A percentile compares a stretch with the other conserved stretches of the same genome.
Evolutionary conservation across 2,888 invertebrate genomes (phyloP).

Genomic region (Lepidochitona cinerea): DNA sequence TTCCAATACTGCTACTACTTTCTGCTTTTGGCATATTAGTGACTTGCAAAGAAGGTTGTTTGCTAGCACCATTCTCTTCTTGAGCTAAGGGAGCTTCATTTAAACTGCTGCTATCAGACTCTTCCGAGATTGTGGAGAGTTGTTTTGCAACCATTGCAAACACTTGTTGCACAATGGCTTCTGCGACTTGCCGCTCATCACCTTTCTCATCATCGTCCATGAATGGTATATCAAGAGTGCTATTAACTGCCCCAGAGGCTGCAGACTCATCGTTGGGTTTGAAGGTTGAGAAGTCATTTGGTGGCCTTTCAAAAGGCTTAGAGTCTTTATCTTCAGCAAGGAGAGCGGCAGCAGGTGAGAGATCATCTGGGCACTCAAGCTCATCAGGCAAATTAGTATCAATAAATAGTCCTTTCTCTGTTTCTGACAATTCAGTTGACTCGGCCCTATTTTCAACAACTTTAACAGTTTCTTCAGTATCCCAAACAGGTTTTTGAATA

Average conservation of each 20-base stretch:
- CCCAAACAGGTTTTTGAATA: background rate
- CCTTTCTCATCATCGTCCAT: background rate
- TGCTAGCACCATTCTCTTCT: background rate
- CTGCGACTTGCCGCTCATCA: slow-evolving; percentile 1
- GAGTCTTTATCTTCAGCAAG: slow-evolving; percentile 7
- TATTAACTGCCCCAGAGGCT: background rate
- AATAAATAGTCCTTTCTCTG: background rate
- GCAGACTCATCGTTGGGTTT: slow-evolving; percentile 38
- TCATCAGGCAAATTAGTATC: background rate
- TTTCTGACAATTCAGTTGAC: background rate
- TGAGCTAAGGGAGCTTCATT: background rate
- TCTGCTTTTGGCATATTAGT: background rate
- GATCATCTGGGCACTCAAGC: background rate
- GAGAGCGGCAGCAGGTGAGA: background rate
- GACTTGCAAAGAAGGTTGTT: background rate
- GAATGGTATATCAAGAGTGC: background rate
- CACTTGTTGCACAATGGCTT: slow-evolving; percentile 5
- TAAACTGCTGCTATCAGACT: background rate
- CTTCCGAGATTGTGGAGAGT: slow-evolving; percentile 4
- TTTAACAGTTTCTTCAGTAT: background rate
- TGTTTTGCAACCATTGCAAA: slow-evolving; percentile 4
- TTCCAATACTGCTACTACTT: background rate
- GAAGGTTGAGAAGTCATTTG: slow-evolving; percentile 44
- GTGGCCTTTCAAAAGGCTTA: slow-evolving; percentile 23
- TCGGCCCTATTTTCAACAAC: background rate